A percentile compares a stretch with the other conserved stretches of the same genome.
Evolutionary conservation across 2,113 vertebrate genomes (phyloP).

Genomic region (Gobio gobio): DNA sequence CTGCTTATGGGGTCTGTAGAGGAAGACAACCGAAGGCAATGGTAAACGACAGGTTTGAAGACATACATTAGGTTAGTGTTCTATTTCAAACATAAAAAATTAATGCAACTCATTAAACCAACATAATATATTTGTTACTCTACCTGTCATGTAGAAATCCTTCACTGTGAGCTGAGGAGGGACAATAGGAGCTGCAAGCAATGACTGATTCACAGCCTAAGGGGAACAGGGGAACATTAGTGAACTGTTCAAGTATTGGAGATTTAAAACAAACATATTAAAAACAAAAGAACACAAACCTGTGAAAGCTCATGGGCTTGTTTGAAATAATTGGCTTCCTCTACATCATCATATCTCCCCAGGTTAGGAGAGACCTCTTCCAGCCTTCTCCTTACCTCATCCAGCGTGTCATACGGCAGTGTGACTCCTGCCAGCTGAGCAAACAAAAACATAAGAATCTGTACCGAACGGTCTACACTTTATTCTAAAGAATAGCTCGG

Average conservation of each 20-base stretch:
- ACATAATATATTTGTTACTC: slow-evolving; percentile 27
- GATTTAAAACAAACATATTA: neutral
- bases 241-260: neutral
- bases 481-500: neutral
- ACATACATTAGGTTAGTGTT: neutral
- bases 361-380: slow-evolving; percentile 93
- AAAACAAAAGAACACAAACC: slow-evolving; percentile 71
- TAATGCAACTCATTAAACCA: neutral
- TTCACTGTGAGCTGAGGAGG: slow-evolving; percentile 92
- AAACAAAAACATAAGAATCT: neutral
- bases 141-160: slow-evolving; percentile 99
- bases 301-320: slow-evolving; percentile 91
- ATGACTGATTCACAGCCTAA: slow-evolving; percentile 86
- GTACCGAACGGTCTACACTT: neutral
- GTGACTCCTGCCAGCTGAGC: slow-evolving; percentile 85
- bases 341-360: slow-evolving; percentile 91
- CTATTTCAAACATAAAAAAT: neutral
- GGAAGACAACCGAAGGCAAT: slow-evolving; percentile 10
- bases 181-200: slow-evolving; percentile 88
- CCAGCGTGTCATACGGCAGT: slow-evolving; percentile 89
- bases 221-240: slow-evolving; percentile 17
- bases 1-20: slow-evolving; percentile 92
- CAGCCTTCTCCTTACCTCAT: slow-evolving; percentile 85
- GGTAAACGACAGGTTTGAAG: neutral
- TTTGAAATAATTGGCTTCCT: slow-evolving; percentile 94